phyloP scores from a whole-genome alignment of 2,113 vertebrate species.

The Melanostigma gelatinosum region DNA sequence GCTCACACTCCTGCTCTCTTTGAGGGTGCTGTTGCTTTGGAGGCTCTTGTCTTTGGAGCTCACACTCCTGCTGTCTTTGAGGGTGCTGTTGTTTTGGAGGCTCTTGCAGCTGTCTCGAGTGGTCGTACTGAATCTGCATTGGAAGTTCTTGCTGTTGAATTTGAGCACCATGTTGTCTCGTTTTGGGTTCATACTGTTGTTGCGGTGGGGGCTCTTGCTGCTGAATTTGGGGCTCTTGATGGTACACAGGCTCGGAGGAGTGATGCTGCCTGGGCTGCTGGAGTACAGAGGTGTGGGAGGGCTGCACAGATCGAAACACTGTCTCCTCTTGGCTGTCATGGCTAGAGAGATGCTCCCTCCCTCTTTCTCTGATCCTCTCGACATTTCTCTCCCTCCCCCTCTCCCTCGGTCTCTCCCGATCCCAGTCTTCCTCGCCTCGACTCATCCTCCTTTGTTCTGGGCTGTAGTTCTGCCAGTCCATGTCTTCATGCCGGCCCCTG shows the following conservation, averaged over 20 bases:
- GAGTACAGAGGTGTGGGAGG: slow-evolving; percentile 10
- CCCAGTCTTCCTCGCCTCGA: slow-evolving; percentile 65
- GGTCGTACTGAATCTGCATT: slow-evolving; percentile 39
- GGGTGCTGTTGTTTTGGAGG: not conserved
- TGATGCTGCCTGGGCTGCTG: slow-evolving; percentile 51
- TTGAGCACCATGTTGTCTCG: slow-evolving; percentile 32
- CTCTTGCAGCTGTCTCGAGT: slow-evolving; percentile 29
- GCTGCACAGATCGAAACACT: slow-evolving; percentile 43
- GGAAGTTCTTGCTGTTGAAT: slow-evolving; percentile 49
- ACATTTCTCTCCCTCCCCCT: slow-evolving; percentile 63
- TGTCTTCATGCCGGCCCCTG: slow-evolving; percentile 64
- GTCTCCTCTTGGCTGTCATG: slow-evolving; percentile 59
- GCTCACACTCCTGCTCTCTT: too few relatives aligned
- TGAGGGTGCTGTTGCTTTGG: too few relatives aligned
- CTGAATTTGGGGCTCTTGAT: slow-evolving; percentile 34
- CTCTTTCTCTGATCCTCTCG: slow-evolving; percentile 59
- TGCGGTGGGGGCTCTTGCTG: slow-evolving; percentile 22
- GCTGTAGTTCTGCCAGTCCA: slow-evolving; percentile 67
- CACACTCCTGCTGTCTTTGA: too few relatives aligned
- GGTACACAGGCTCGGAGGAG: slow-evolving; percentile 27
- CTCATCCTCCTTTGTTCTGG: slow-evolving; percentile 53
- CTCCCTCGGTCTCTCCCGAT: slow-evolving; percentile 57
- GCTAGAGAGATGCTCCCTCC: slow-evolving; percentile 35
- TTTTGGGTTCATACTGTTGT: slow-evolving; percentile 34
- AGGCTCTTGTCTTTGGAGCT: too few relatives aligned